Conservation (phyloP, 2,888 invertebrate genomes). For the Himalopsyche anomala region DNA sequence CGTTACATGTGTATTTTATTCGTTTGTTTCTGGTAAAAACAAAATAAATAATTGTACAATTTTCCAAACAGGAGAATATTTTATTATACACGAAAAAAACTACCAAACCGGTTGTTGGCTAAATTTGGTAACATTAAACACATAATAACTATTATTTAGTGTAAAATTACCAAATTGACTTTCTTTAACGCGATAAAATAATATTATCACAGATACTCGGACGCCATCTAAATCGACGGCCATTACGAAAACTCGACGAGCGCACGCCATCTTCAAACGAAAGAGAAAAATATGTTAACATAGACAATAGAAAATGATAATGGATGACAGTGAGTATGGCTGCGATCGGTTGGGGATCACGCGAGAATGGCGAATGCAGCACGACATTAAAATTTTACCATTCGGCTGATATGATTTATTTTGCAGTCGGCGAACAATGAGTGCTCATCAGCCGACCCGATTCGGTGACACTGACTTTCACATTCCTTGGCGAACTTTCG, state of each 20-base stretch:
- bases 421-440: neutral
- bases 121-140: too few species aligned
- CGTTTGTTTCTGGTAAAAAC: too few species aligned
- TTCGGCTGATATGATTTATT: neutral
- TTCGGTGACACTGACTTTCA: slow-evolving; percentile 16
- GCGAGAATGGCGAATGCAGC: neutral
- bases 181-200: neutral
- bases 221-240: neutral
- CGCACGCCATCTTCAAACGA: slow-evolving; percentile 6
- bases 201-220: neutral
- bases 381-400: neutral
- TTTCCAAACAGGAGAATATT: too few species aligned
- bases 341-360: neutral
- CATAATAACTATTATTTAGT: too few species aligned
- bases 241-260: neutral
- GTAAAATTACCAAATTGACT: too few species aligned
- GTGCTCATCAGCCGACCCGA: neutral
- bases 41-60: too few species aligned
- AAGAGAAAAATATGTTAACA: neutral
- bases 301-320: neutral
- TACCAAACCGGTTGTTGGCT: too few species aligned
- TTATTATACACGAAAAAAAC: too few species aligned
- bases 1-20: too few species aligned
- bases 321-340: neutral
- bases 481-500: slow-evolving; percentile 12